Base-by-base conservation (phyloP, 2,113 vertebrate genomes). In the Apus apus region DNA sequence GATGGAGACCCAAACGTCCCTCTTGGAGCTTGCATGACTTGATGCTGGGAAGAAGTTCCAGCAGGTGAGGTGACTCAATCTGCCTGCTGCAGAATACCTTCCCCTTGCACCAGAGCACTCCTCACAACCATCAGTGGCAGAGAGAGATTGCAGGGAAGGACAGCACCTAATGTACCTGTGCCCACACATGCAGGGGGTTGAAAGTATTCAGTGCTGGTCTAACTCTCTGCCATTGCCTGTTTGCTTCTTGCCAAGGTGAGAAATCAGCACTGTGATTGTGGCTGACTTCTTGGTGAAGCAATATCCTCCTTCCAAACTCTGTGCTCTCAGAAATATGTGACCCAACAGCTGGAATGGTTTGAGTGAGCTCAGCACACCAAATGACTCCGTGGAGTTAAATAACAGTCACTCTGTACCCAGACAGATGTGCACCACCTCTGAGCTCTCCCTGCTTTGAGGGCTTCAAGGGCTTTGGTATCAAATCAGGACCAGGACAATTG, bases 41-140 rank as follows among this genome's bases (percentile, higher is more conserved):
- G 4, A 20, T 15, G 75, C 18, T 67, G 43, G 36, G 51, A 58
- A 85, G 90, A 79, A 45, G 60, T 77, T 93, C 84, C 75, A 86
- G 86, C 76, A 88, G 74, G 27, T 86, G 76, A 86, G 38, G 13
- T 74, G 83, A 86, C 27, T 84, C 72, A 43, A 5, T 20, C 75
- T 74, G 51, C 75, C 60, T 83, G 61, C 62, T 70, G 68, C 72
- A 7, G 4, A 22, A 64, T 15, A 4, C 60, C 53, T 66, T 76
- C 60, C 5, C 38, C 68, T 67, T 38, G 64, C 67, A 76, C 15
- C 76, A 13, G 27, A 53, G 66, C 2, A 0, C 65, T 53, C n/a
- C 1, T 11, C 3, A 0, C 78, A 66, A 51, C 67, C 77, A 7
- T 6, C 0, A 1, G 32, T 62, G 56, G 53, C 80, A 85, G 53